Base-by-base conservation (phyloP, 2,888 invertebrate species). In the Drosophila incognita region DNA sequence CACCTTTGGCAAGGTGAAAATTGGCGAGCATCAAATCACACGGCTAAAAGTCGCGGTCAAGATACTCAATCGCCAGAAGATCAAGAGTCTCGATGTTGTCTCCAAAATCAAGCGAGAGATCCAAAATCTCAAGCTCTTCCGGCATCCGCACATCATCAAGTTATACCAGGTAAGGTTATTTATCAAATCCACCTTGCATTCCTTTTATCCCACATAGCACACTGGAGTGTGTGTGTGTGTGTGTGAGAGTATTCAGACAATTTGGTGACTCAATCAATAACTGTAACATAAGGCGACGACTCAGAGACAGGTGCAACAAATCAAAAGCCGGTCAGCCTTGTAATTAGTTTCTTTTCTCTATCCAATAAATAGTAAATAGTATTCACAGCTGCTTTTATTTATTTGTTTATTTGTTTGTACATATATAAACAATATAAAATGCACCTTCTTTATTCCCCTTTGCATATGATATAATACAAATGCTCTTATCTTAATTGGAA, bases 121-220 rank as follows among this genome's bases (percentile, higher is more conserved):
- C 90, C 99, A 99, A 93, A 99, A 99, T 94, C 95, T 99, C 40
- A 99, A 99, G 92, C 95, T 99, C n/a, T 99, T 99, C 92, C 95
- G 99, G 81, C 99, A 99, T 94, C 99, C 99, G 6, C 99, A 99
- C 93, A 99, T 99, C 85, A 99, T 99, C 79, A 99, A 99, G 94
- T 93, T 99, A 94, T 99, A 96, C 90, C 96, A 96, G 94, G 96
- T 92, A 94, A 91, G 93, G 93, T n/a, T 8, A 31, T 31, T 18
- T 13, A 18, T 8, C 10, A 21, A 33, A 6, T 42, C 11, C 31
- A 11, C 33, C 6, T 46, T 33, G 21, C 8, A 33, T 10, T 33
- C 11, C 33, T 40, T 11, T 11, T 40, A 40, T 4, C n/a, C n/a
- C 40, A 10, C 40, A n/a, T 40, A 40, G 10, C 40, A 40, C 4